Evolutionary conservation across 2,888 invertebrate genomes (phyloP).

Genomic region (Congeria kusceri): DNA sequence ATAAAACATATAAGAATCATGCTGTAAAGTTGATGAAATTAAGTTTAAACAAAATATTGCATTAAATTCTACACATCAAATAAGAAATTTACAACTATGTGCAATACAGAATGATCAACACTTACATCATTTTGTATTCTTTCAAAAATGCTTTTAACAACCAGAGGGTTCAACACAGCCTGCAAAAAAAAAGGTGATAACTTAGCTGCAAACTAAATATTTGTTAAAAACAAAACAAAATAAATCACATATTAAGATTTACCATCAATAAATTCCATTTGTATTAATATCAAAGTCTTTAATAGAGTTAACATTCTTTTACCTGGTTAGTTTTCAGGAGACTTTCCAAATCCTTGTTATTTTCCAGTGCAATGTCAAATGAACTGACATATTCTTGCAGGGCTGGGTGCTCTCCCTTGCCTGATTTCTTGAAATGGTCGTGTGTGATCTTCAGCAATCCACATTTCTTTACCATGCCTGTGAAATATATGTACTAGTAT

Average conservation of each 20-base stretch:
- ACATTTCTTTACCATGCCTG: conserved; percentile 93
- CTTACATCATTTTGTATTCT: conserved; percentile 89
- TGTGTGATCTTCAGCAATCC: conserved; percentile 96
- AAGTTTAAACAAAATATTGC: too few species aligned
- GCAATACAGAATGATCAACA: not conserved
- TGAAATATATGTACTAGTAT: not conserved
- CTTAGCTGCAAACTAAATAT: too few species aligned
- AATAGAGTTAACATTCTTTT: not conserved
- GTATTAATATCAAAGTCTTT: not conserved
- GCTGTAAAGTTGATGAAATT: too few species aligned
- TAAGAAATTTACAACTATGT: too few species aligned
- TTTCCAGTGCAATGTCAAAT: conserved; percentile 89
- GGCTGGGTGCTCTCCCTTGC: conserved; percentile 88
- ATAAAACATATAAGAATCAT: too few species aligned
- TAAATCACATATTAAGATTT: too few species aligned
- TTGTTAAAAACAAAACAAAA: too few species aligned
- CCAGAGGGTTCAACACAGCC: conserved; percentile 88
- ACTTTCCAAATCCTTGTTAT: conserved; percentile 93
- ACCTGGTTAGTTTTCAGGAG: conserved; percentile 88
- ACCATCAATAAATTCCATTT: too few species aligned
- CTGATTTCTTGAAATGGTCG: conserved; percentile 93
- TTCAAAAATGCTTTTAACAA: conserved; percentile 90
- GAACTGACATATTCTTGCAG: conserved; percentile 87
- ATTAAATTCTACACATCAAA: too few species aligned
- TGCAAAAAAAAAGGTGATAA: conserved; percentile 61